Evolutionary conservation across 1,140 invertebrate genomes (phyloP), one percentile per base, ranked within the genome.

Genomic region (Triops cancriformis): DNA sequence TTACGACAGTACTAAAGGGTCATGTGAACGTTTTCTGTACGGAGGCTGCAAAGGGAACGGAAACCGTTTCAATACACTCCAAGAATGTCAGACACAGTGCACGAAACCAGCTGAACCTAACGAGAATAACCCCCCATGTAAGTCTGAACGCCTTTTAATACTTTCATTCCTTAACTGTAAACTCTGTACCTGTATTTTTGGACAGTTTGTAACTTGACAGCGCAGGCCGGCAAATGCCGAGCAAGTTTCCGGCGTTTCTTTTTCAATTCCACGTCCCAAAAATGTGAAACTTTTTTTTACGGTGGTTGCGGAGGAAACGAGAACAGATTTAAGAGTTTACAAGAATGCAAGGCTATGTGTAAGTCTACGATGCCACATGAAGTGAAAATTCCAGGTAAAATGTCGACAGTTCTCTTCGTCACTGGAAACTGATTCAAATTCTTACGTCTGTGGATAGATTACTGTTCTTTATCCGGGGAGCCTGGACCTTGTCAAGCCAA

Each of bases 51-150:
- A 89, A 79, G 90, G 95, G 64, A 98, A 97, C 83, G 91, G 89
- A 78, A 97, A 98, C 83, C 90, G 91, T 79, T 99, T 97, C 84
- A 89, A 92, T 74, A 91, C 88, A 0, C 85, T 89, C 77, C 91
- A 96, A 81, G 90, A 93, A 75, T 99, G 97, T 83, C 89, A 94
- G 82, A 82, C 88, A 74, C 88, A 89, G n/a, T 98, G 96, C 81
- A 88, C 91, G 26, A 86, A 89, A 51, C 73, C 23, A 42, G 79
- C 74, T 76, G 77, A 64, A 64, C 6, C 14, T 23, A 1, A 6
- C 23, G 14, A 18, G 18, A 64, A 14, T 64, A 64, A 64, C n/a
- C n/a, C n/a, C n/a, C n/a, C n/a, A n/a, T n/a, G n/a, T n/a, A n/a
- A n/a, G n/a, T n/a, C n/a, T n/a, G n/a, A n/a, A n/a, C n/a, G n/a